phyloP scores from a whole-genome alignment of 2,113 vertebrate genomes.

The Empidonax traillii region DNA sequence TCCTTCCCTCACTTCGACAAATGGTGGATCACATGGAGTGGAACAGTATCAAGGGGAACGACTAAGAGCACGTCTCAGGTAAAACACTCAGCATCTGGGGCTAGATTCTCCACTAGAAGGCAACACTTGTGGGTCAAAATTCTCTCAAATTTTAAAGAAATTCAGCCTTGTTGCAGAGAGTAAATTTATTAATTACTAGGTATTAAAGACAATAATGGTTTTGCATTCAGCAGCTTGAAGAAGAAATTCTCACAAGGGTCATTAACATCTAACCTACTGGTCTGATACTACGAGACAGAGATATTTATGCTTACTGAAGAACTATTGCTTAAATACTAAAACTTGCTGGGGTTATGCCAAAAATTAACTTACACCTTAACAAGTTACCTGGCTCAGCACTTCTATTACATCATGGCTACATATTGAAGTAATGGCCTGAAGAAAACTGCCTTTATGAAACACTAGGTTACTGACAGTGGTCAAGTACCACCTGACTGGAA shows the following conservation, averaged over 20 bases:
- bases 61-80: neutral
- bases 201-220: neutral
- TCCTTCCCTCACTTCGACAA: neutral
- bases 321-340: neutral
- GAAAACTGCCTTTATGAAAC: neutral
- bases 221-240: neutral
- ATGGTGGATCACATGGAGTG: accelerated
- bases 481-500: neutral
- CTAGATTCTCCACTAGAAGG: neutral
- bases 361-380: neutral
- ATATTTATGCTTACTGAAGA: neutral
- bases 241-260: neutral
- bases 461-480: neutral
- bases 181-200: neutral
- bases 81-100: neutral
- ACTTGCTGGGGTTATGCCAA: neutral
- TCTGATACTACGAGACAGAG: neutral
- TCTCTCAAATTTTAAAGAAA: neutral
- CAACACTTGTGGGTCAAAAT: neutral
- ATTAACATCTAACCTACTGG: neutral
- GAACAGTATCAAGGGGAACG: neutral
- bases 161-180: neutral
- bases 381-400: neutral
- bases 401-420: neutral
- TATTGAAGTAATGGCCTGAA: neutral